phyloP scores from a whole-genome alignment of 2,888 invertebrate species.

The Scrobipalpa atriplicella region DNA sequence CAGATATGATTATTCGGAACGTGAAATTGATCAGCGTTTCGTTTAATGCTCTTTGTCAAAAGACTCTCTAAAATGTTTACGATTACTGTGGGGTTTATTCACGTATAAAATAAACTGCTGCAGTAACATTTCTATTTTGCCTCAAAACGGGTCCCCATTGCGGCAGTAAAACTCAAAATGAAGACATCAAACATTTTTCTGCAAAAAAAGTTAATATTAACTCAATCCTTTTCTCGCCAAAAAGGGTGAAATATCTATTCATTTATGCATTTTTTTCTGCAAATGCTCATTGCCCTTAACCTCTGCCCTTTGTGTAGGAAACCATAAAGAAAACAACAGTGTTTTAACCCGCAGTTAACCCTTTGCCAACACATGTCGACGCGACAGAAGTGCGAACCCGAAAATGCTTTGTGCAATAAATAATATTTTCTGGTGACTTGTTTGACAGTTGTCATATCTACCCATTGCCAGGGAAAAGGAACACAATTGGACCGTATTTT shows the following conservation, averaged over 20 bases:
- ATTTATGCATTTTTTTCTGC: constrained; percentile 40
- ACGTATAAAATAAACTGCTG: constrained; percentile 23
- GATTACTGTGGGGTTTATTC: constrained; percentile 7
- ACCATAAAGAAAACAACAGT: constrained; percentile 73
- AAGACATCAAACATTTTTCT: constrained; percentile 57
- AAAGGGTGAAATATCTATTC: constrained; percentile 43
- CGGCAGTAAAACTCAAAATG: constrained; percentile 41
- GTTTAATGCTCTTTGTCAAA: constrained; percentile 20
- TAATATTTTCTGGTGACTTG: constrained; percentile 26
- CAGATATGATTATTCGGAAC: constrained; percentile 37
- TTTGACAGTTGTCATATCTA: constrained; percentile 29
- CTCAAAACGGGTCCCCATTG: not conserved
- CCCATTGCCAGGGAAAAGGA: not conserved
- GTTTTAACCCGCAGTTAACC: constrained; percentile 70
- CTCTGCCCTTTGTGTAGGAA: constrained; percentile 57
- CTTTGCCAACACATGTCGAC: constrained; percentile 66
- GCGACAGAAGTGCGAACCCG: constrained; percentile 52
- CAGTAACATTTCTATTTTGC: constrained; percentile 30
- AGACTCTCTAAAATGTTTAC: not conserved
- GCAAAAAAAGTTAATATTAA: constrained; percentile 31
- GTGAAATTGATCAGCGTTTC: constrained; percentile 51
- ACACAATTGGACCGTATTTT: not conserved
- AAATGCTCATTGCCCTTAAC: constrained; percentile 53
- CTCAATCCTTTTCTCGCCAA: constrained; percentile 60
- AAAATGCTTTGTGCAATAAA: constrained; percentile 40